phyloP scores from a whole-genome alignment of 2,797 vertebrate genomes.

The Brotula barbata region DNA sequence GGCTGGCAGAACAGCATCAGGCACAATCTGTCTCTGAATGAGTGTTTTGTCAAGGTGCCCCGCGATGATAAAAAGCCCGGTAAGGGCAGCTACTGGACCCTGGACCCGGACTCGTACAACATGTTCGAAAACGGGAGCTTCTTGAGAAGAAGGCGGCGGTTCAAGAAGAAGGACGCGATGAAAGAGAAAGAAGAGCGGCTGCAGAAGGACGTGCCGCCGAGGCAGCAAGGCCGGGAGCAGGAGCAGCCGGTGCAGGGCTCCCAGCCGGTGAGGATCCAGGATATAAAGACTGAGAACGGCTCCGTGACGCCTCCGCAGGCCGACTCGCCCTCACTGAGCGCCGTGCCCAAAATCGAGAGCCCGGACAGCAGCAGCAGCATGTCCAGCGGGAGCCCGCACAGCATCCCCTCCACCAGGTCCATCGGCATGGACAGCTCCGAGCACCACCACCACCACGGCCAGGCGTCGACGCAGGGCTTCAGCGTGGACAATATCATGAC shows the following conservation, averaged over 20 bases:
- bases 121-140: slow-evolving; percentile 97
- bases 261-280: slow-evolving; percentile 89
- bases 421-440: slow-evolving; percentile 86
- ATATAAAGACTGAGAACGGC: slow-evolving; percentile 97
- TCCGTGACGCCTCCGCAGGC: slow-evolving; percentile 88
- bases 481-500: slow-evolving; percentile 99
- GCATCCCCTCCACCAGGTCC: slow-evolving; percentile 83
- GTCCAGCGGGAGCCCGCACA: slow-evolving; percentile 89
- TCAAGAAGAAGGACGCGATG: slow-evolving; percentile 95
- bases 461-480: slow-evolving; percentile 87
- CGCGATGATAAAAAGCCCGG: slow-evolving; percentile 94
- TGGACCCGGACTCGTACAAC: slow-evolving; percentile 95
- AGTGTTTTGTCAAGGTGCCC: slow-evolving; percentile 93
- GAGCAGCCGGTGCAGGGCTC: slow-evolving; percentile 76
- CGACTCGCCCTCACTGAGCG: slow-evolving; percentile 83
- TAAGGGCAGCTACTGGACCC: slow-evolving; percentile 94
- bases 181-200: slow-evolving; percentile 93
- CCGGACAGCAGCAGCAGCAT: slow-evolving; percentile 93
- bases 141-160: slow-evolving; percentile 87
- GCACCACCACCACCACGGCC: slow-evolving; percentile 69
- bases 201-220: slow-evolving; percentile 81
- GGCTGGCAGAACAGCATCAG: slow-evolving; percentile 94
- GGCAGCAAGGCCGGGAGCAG: slow-evolving; percentile 78
- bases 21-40: slow-evolving; percentile 94
- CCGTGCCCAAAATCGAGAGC: slow-evolving; percentile 93